These are phyloP conservation scores for Anarhynchus alexandrinus DNA, from an alignment of 2,113 vertebrate genomes.

Conservation along the genomic window DNA sequence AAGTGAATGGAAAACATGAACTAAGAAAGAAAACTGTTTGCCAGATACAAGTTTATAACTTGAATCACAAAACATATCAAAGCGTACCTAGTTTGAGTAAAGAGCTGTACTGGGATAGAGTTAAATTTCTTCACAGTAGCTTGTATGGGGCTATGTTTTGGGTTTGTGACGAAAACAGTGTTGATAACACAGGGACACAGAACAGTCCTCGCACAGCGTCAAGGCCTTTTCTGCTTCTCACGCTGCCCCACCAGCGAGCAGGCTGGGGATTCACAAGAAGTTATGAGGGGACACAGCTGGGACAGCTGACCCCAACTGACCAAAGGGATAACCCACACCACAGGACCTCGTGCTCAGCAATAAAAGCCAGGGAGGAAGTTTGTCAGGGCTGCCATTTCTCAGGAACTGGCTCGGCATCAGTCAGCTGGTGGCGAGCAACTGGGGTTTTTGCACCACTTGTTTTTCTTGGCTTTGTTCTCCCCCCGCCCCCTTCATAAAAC, in stretches of 20 bases:
- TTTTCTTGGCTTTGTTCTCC: background rate
- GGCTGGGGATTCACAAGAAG: background rate
- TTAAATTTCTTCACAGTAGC: background rate
- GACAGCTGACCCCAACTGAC: background rate
- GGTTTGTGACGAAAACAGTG: background rate
- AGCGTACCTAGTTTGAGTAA: background rate
- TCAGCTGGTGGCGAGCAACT: background rate
- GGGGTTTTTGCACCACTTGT: background rate
- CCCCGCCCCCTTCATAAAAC: background rate
- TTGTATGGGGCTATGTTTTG: background rate
- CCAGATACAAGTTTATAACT: background rate
- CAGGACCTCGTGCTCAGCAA: background rate
- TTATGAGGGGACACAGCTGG: background rate
- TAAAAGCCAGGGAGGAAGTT: background rate
- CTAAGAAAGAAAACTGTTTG: background rate
- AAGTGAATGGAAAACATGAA: background rate
- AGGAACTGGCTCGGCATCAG: background rate
- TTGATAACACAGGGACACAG: background rate
- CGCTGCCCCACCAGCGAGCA: rapidly evolving
- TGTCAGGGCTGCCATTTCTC: background rate
- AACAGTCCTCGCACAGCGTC: background rate
- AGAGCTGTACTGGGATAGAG: background rate
- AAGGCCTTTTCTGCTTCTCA: background rate
- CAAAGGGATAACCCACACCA: background rate
- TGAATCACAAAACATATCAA: background rate